A percentile compares a stretch with the other conserved stretches of the same genome.
Conservation (phyloP, 2,113 vertebrate species). For the Penelope pileata region DNA sequence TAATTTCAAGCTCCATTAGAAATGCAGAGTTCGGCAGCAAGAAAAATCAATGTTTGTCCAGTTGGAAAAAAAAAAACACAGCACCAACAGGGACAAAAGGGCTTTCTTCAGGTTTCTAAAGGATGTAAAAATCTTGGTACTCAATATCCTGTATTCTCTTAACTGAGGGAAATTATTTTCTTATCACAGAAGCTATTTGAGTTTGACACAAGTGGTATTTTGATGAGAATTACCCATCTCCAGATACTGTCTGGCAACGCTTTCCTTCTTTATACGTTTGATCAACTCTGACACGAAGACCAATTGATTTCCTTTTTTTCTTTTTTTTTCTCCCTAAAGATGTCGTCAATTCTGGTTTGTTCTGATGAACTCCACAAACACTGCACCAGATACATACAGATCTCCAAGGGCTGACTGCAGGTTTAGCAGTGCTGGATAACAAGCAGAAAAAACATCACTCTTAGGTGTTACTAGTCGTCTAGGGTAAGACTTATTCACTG, state of each 20-base stretch:
- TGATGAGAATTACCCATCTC: constrained; percentile 27
- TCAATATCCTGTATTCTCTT: constrained; percentile 29
- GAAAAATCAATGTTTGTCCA: constrained; percentile 76
- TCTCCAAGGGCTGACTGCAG: background rate
- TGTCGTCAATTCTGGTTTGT: constrained; percentile 51
- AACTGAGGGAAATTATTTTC: constrained; percentile 36
- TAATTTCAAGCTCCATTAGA: constrained; percentile 78
- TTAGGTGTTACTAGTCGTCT: constrained; percentile 11
- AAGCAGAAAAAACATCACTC: background rate
- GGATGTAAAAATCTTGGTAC: constrained; percentile 15
- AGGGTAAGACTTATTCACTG: background rate
- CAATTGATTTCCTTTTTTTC: constrained; percentile 49
- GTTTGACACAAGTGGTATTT: constrained; percentile 38
- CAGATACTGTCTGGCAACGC: constrained; percentile 26
- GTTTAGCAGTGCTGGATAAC: background rate
- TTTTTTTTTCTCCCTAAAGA: constrained; percentile 8
- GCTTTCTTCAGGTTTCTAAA: constrained; percentile 17
- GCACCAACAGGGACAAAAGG: background rate
- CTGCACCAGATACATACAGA: background rate
- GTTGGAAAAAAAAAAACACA: constrained; percentile 10
- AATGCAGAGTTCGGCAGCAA: constrained; percentile 57
- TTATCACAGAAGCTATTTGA: constrained; percentile 15
- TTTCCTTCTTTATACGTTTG: constrained; percentile 49
- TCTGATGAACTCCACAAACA: constrained; percentile 13
- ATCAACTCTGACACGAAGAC: constrained; percentile 53